phyloP scores from a whole-genome alignment of 2,113 vertebrate species.

The Bubalus kerabau region DNA sequence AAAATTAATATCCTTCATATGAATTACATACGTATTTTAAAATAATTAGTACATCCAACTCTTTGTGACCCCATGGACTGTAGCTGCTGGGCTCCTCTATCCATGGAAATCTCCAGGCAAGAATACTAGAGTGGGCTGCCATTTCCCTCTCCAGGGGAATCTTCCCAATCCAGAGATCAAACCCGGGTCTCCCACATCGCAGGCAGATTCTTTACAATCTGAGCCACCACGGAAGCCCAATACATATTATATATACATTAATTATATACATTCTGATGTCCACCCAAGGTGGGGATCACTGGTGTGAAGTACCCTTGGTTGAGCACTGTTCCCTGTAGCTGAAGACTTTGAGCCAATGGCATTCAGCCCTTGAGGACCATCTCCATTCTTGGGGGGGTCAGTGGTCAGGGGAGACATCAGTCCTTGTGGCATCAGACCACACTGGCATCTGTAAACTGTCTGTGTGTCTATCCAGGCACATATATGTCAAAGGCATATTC shows the following conservation, averaged over 20 bases:
- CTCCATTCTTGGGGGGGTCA: background rate
- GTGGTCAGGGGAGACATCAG: background rate
- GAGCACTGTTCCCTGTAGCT: accelerated
- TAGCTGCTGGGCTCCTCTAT: background rate
- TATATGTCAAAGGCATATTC: background rate
- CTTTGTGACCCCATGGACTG: background rate
- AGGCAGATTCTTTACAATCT: background rate
- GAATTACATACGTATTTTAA: background rate
- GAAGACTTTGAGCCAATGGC: too few relatives aligned
- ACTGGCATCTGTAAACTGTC: background rate
- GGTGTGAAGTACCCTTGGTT: accelerated
- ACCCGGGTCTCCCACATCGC: background rate
- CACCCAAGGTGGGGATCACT: background rate
- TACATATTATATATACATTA: background rate
- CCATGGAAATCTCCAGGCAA: background rate
- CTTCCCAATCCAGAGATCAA: background rate
- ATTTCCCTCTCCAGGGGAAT: background rate
- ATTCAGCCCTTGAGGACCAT: too few relatives aligned
- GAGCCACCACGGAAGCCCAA: background rate
- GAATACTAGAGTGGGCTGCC: background rate
- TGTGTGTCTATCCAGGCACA: too few relatives aligned
- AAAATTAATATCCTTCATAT: background rate
- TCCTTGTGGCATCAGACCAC: background rate
- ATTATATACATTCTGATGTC: background rate
- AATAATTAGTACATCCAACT: background rate